Conservation (phyloP, 2,797 vertebrate genomes). For the Lagocephalus sceleratus region DNA sequence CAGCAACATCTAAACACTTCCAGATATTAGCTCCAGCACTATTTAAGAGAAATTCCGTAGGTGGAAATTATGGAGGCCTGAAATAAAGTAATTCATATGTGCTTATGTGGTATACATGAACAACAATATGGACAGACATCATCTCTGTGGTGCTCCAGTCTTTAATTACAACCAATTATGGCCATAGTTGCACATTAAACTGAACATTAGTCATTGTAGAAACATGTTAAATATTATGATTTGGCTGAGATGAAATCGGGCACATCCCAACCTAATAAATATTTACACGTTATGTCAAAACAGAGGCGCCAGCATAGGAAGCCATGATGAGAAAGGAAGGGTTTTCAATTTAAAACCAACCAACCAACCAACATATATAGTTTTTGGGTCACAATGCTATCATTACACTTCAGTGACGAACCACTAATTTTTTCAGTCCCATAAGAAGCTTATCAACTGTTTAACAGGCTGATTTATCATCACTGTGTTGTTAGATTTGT, state of each 20-base stretch:
- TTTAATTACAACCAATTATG: constrained; percentile 43
- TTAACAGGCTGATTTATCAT: no score
- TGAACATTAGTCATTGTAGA: constrained; percentile 41
- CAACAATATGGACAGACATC: constrained; percentile 31
- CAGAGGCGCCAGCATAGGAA: not conserved
- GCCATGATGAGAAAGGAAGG: no score
- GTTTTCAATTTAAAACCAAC: no score
- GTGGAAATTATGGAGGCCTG: constrained; percentile 44
- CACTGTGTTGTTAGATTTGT: no score
- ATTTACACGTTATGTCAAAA: constrained; percentile 10
- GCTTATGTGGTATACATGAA: constrained; percentile 34
- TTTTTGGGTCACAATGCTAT: no score
- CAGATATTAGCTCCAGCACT: constrained; percentile 69
- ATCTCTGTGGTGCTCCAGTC: constrained; percentile 38
- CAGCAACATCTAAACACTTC: constrained; percentile 73
- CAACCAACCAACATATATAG: no score
- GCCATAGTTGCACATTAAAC: constrained; percentile 36
- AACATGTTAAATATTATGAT: constrained; percentile 41
- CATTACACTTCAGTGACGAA: no score
- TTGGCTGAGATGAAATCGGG: constrained; percentile 14
- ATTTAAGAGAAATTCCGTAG: constrained; percentile 44
- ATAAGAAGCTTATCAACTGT: no score
- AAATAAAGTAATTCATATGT: constrained; percentile 54
- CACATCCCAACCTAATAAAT: constrained; percentile 22
- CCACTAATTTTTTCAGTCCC: no score